Conservation (phyloP, 2,113 vertebrate genomes). For the Vidua macroura region DNA sequence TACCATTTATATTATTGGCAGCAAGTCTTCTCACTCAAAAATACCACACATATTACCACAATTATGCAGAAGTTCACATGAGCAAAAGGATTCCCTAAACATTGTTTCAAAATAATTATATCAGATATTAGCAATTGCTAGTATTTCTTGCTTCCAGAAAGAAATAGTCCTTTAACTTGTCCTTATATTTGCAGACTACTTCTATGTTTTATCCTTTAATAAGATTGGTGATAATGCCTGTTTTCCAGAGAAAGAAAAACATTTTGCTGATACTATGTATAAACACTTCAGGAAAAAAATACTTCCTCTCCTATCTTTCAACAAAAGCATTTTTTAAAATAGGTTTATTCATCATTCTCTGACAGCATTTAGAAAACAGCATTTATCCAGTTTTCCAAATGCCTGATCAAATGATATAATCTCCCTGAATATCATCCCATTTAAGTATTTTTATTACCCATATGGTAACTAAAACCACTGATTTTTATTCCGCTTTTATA, state of each 20-base stretch:
- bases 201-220: constrained; percentile 20
- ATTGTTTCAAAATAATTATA: neutral
- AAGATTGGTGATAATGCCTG: neutral
- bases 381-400: constrained; percentile 46
- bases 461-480: neutral
- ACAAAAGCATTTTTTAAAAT: constrained; percentile 30
- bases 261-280: constrained; percentile 23
- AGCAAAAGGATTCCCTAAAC: neutral
- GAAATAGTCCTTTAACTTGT: constrained; percentile 1
- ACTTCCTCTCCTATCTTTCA: constrained; percentile 24
- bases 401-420: neutral
- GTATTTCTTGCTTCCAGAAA: neutral
- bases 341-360: constrained; percentile 37
- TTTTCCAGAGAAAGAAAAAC: constrained; percentile 21
- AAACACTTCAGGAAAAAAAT: constrained; percentile 16
- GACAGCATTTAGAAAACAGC: constrained; percentile 44
- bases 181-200: constrained; percentile 6
- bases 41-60: neutral
- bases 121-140: neutral
- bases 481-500: constrained; percentile 8
- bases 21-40: neutral
- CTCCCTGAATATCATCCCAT: neutral
- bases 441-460: constrained; percentile 44
- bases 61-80: neutral
- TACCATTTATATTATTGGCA: neutral